A percentile compares a stretch with the other conserved stretches of the same genome.
Evolutionary conservation across 2,113 vertebrate species (phyloP).

Genomic region (Scatophagus argus): DNA sequence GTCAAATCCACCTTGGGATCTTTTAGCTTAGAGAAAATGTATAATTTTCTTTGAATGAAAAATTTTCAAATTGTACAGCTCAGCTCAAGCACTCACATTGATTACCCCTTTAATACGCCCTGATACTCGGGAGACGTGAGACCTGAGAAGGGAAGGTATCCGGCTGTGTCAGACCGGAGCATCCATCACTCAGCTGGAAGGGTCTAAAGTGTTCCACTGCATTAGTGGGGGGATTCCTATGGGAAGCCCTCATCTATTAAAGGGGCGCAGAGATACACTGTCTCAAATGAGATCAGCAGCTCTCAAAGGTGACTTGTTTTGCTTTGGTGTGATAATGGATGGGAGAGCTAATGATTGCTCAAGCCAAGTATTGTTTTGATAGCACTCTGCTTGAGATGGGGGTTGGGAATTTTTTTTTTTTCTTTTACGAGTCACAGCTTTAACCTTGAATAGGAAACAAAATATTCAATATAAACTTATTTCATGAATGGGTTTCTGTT

Average conservation of each 20-base stretch:
- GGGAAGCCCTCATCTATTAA: slow-evolving; percentile 66
- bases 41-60: neutral
- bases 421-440: neutral
- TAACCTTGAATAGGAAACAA: slow-evolving; percentile 28
- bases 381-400: slow-evolving; percentile 5
- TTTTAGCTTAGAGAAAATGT: neutral
- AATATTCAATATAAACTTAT: slow-evolving; percentile 35
- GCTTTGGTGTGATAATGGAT: slow-evolving; percentile 53
- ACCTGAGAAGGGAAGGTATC: slow-evolving; percentile 19
- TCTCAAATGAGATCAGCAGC: slow-evolving; percentile 60
- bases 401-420: neutral
- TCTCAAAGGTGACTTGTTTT: slow-evolving; percentile 58
- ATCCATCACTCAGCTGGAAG: slow-evolving; percentile 66
- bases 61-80: neutral
- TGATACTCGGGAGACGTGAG: slow-evolving; percentile 22
- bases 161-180: slow-evolving; percentile 38
- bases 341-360: slow-evolving; percentile 29
- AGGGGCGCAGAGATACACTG: slow-evolving; percentile 28
- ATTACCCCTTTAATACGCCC: slow-evolving; percentile 27
- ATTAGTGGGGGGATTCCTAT: slow-evolving; percentile 63
- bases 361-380: slow-evolving; percentile 29
- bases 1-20: neutral
- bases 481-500: slow-evolving; percentile 33
- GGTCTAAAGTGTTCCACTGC: slow-evolving; percentile 43
- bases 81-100: slow-evolving; percentile 30